Conservation (phyloP, 2,113 vertebrate genomes). For the Orcinus orca region DNA sequence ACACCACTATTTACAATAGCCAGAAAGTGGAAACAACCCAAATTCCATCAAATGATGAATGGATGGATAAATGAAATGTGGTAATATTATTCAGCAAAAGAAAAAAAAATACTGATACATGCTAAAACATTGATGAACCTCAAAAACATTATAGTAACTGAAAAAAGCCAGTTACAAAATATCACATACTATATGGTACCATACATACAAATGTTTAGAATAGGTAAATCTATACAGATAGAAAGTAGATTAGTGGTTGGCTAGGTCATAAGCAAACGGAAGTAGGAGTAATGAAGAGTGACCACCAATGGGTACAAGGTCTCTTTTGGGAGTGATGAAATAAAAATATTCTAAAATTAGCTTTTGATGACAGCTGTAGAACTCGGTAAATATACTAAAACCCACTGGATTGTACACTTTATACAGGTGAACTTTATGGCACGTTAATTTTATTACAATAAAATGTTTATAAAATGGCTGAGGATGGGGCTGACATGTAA, state of each 20-base stretch:
- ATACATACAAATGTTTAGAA: neutral
- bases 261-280: neutral
- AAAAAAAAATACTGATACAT: neutral
- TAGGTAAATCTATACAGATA: neutral
- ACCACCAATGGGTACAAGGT: neutral
- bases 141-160: neutral
- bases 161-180: neutral
- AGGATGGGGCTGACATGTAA: neutral
- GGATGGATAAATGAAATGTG: neutral
- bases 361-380: neutral
- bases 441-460: neutral
- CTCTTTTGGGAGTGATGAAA: neutral
- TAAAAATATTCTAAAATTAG: neutral
- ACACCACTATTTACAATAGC: neutral
- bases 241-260: neutral
- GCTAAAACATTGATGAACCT: neutral
- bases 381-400: neutral
- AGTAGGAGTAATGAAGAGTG: neutral
- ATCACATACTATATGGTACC: neutral
- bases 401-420: neutral
- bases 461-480: slow-evolving; percentile 17
- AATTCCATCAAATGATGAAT: neutral
- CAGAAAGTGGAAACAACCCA: neutral
- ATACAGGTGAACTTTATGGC: neutral
- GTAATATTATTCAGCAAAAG: neutral